Evolutionary conservation across 2,888 invertebrate genomes (phyloP).

Genomic region (Nephrotoma flavescens): DNA sequence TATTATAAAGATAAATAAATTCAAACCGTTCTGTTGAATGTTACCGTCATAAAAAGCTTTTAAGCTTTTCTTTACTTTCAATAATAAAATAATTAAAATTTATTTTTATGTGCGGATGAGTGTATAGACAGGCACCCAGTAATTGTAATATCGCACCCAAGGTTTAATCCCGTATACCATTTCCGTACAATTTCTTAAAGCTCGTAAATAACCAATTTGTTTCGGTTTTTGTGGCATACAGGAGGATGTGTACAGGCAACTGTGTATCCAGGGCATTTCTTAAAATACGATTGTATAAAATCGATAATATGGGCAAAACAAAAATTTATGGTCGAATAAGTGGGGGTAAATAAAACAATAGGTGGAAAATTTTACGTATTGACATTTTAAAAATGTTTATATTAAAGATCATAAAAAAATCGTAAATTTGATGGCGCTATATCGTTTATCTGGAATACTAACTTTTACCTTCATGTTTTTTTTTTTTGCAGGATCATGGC

Average conservation of each 20-base stretch:
- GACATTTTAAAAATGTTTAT: not conserved
- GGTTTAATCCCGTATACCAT: not conserved
- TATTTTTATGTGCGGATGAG: not conserved
- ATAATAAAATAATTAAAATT: not conserved
- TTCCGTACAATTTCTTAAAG: not conserved
- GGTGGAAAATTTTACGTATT: not conserved
- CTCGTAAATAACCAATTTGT: not conserved
- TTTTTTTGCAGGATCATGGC: conserved; percentile 56
- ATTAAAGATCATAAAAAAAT: not conserved
- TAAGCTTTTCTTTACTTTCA: not conserved
- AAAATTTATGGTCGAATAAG: not conserved
- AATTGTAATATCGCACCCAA: not conserved
- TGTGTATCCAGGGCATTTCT: not conserved
- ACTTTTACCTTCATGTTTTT: not conserved
- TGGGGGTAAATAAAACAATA: no score
- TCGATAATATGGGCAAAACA: not conserved
- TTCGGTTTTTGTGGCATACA: not conserved
- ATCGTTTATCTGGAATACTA: not conserved
- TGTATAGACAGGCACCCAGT: no score
- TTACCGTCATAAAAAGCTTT: not conserved
- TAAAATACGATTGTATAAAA: not conserved
- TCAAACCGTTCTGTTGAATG: not conserved
- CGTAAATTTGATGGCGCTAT: not conserved
- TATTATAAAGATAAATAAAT: not conserved
- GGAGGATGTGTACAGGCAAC: no score